Percentiles rank a stretch among this genome's conserved stretches.
Evolutionary conservation across 2,797 vertebrate genomes (phyloP).

Genomic region (Acanthurus lineatus): DNA sequence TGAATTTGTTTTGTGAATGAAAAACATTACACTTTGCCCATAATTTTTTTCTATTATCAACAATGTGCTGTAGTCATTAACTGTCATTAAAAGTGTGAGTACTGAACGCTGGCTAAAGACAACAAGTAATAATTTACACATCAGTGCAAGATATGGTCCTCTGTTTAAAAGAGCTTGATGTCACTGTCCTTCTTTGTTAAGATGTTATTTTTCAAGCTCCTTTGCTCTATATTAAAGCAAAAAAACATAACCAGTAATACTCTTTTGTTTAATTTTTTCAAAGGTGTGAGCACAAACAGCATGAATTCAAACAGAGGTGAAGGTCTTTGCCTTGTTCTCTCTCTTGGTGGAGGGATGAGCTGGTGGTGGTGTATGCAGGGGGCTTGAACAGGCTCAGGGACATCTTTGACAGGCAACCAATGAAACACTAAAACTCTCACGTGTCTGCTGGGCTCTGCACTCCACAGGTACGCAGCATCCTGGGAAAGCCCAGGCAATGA

Average conservation of each 20-base stretch:
- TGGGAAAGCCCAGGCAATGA: conserved; percentile 68
- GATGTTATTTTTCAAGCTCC: conserved; percentile 5
- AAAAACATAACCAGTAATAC: conserved; percentile 8
- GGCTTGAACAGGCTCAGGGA: conserved; percentile 44
- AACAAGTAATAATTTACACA: conserved; percentile 19
- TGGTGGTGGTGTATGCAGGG: conserved; percentile 10
- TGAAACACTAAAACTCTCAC: conserved; percentile 63
- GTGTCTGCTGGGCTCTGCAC: conserved; percentile 49
- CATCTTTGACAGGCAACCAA: conserved; percentile 54
- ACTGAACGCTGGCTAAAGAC: not conserved
- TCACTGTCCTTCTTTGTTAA: conserved; percentile 7
- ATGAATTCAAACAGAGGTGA: conserved; percentile 27
- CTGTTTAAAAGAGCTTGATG: not conserved
- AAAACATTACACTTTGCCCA: not conserved
- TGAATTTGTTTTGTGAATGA: conserved; percentile 11
- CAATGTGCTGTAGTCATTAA: not conserved
- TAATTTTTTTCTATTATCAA: conserved; percentile 4
- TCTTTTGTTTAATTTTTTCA: not conserved
- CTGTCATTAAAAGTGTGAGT: not conserved
- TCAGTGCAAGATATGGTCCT: conserved; percentile 13
- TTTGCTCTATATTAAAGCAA: conserved; percentile 24
- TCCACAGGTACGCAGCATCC: conserved; percentile 65
- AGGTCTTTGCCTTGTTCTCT: conserved; percentile 24
- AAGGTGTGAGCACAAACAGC: conserved; percentile 48
- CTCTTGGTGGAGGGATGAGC: conserved; percentile 26